Percentiles rank a stretch among this genome's conserved stretches.
These are phyloP conservation scores for Diorhabda elongata DNA, from an alignment of 1,140 invertebrate species.

Conservation along the genomic window DNA sequence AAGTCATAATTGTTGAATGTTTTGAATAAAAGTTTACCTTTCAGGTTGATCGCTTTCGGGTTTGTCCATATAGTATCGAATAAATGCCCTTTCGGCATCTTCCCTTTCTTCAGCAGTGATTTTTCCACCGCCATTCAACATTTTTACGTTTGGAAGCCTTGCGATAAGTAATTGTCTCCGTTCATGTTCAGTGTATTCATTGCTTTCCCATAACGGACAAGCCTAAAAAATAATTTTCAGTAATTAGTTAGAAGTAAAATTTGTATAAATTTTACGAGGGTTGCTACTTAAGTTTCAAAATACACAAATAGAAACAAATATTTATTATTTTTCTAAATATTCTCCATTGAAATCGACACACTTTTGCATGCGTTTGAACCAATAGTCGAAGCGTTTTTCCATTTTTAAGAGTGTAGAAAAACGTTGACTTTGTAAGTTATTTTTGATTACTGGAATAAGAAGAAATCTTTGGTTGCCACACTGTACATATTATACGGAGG, in stretches of 20 bases:
- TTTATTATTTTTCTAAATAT: too few species aligned
- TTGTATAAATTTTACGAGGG: too few species aligned
- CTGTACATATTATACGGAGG: too few species aligned
- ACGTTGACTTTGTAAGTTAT: too few species aligned
- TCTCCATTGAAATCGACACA: too few species aligned
- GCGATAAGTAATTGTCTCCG: slow-evolving; percentile 80
- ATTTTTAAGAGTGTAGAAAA: too few species aligned
- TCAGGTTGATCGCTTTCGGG: slow-evolving; percentile 73
- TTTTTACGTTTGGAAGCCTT: slow-evolving; percentile 76
- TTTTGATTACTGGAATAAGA: too few species aligned
- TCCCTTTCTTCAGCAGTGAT: slow-evolving; percentile 81
- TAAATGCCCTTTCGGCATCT: slow-evolving; percentile 89
- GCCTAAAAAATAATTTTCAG: slow-evolving; percentile 46
- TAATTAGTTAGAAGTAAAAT: background rate
- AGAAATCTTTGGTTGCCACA: too few species aligned
- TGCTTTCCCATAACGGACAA: slow-evolving; percentile 64
- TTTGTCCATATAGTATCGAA: slow-evolving; percentile 86
- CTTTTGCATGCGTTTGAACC: too few species aligned
- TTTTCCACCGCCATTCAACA: slow-evolving; percentile 82
- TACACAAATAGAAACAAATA: too few species aligned
- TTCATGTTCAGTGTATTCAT: slow-evolving; percentile 83
- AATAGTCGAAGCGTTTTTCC: too few species aligned
- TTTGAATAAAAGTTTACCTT: slow-evolving; percentile 51
- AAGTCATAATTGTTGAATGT: background rate
- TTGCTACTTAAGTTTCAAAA: too few species aligned